Base-by-base conservation (phyloP, 64 coral and sea anemone genomes). In the Actinia tenebrosa region DNA sequence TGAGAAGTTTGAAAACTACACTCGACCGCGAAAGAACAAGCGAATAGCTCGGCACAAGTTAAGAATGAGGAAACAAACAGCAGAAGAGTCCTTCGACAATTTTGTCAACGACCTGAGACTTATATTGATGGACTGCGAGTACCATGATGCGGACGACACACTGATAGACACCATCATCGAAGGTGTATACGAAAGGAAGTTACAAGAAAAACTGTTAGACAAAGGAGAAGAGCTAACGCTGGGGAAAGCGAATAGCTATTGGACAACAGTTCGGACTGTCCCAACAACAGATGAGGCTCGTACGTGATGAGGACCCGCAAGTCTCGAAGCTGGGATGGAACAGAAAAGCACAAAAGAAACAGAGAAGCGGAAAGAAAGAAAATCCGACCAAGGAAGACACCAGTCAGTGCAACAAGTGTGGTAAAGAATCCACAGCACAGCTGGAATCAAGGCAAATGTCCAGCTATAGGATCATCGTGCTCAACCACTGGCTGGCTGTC, bases 151-250 rank as follows among this genome's bases (percentile, higher is more conserved):
- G 7, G 89, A 91, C 64, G 89, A 91, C 84, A 84, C 88, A 45
- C 86, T 92, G 56, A 86, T 86, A 86, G 89, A 91, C 78, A 86
- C 84, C 43, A 61, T 86, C 59, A 91, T 91, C 42, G 91, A 92
- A 63, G 91, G 86, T 77, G 91, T 92, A 56, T 86, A 91, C 25
- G 43, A 58, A 13, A 84, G 59, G 53, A 90, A 90, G 53, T 82
- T 85, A n/a, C 82, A 90, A 56, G 89, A 82, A 86, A 91, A 86
- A 42, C 84, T 87, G 79, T 75, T 91, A 86, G 54, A 86, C 80
- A 84, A 56, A 86, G 89, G 82, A 85, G 87, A 89, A 80, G 87
- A 89, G 58, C 56, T 71, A 83, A 66, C 25, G 18, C 88, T 83
- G 6, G 55, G 56, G 30, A 46, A 81, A 79, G 77, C 50, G 11